These are phyloP conservation scores for Periophthalmus magnuspinnatus DNA, from an alignment of 2,797 vertebrate species.

Conservation along the genomic window DNA sequence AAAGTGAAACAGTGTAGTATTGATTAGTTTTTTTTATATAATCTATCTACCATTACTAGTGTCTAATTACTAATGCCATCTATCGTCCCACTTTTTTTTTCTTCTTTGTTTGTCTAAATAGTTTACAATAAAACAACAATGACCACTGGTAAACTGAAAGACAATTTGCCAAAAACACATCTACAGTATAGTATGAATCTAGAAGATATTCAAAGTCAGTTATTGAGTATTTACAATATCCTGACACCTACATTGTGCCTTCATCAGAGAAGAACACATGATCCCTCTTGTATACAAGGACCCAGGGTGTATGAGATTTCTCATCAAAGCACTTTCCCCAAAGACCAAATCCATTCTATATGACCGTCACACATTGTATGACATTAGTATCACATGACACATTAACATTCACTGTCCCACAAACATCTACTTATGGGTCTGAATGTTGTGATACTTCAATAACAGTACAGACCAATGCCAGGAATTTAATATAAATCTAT, in stretches of 20 bases:
- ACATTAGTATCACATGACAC: conserved; percentile 13
- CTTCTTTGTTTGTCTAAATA: no score
- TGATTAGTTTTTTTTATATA: no score
- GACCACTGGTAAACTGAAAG: no score
- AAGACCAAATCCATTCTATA: conserved; percentile 36
- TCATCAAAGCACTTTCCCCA: background rate
- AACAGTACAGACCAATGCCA: conserved; percentile 8
- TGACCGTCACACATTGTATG: conserved; percentile 3
- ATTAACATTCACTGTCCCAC: conserved; percentile 8
- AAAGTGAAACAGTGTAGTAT: no score
- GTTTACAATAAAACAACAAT: no score
- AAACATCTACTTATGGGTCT: conserved; percentile 16
- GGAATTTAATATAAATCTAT: background rate
- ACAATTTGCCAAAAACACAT: no score
- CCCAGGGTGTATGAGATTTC: background rate
- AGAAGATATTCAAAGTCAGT: conserved; percentile 1
- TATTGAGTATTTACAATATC: background rate
- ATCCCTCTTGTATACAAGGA: background rate
- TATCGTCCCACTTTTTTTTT: no score
- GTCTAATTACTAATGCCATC: no score
- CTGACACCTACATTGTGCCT: background rate
- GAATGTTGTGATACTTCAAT: conserved; percentile 34
- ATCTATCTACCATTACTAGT: no score
- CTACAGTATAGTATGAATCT: conserved; percentile 8
- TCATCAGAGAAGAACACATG: background rate